Evolutionary conservation across 30 jellyfish, hydroid and myxozoan genomes (phyloP).

Genomic region (Hydractinia echinata): DNA sequence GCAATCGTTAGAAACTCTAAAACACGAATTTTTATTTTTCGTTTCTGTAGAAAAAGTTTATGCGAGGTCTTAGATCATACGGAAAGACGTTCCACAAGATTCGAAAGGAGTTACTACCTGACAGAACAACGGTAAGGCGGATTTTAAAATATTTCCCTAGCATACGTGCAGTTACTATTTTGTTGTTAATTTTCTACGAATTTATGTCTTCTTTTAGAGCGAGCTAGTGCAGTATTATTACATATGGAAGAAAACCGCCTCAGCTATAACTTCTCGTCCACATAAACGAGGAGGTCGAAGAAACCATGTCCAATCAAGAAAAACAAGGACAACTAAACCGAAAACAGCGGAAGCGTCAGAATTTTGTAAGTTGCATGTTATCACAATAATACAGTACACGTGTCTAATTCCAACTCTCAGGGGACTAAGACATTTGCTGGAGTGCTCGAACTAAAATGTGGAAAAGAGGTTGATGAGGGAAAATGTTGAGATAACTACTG

Average conservation of each 20-base stretch:
- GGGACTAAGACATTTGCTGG: background rate
- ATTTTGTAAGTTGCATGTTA: slow-evolving; percentile 45
- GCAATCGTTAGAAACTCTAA: background rate
- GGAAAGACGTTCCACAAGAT: slow-evolving; percentile 92
- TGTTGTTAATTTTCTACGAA: background rate
- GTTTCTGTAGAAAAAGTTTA: slow-evolving; percentile 59
- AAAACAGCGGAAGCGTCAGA: slow-evolving; percentile 80
- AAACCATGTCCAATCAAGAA: slow-evolving; percentile 82
- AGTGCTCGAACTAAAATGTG: too few relatives aligned
- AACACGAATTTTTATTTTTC: background rate
- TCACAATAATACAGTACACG: background rate
- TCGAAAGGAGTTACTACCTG: slow-evolving; percentile 76
- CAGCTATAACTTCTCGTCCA: slow-evolving; percentile 89
- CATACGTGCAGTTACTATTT: background rate
- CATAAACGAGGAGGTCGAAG: slow-evolving; percentile 96
- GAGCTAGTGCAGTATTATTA: slow-evolving; percentile 88
- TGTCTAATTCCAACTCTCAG: background rate
- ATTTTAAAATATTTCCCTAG: background rate
- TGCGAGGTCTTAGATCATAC: slow-evolving; percentile 82
- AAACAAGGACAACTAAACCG: slow-evolving; percentile 87
- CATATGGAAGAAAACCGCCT: slow-evolving; percentile 92
- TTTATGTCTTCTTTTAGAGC: slow-evolving; percentile 36
- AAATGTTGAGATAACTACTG: too few relatives aligned
- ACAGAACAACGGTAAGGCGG: slow-evolving; percentile 72
- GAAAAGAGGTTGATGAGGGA: too few relatives aligned